These are phyloP conservation scores for Apogon talboti DNA, from an alignment of 2,797 vertebrate species.

Conservation along the genomic window DNA sequence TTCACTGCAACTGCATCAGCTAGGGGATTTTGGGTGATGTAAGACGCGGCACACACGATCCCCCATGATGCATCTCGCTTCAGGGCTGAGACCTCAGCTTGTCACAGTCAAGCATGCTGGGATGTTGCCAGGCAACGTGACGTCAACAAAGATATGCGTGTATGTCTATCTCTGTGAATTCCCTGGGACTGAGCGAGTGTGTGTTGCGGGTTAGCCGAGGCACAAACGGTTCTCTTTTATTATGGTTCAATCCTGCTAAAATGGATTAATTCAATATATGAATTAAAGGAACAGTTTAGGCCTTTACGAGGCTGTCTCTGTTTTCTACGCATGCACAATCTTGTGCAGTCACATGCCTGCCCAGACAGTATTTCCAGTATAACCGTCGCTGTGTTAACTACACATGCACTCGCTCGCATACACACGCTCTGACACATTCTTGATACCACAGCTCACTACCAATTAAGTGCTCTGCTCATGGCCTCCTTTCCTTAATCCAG, in stretches of 20 bases:
- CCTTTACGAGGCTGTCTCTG: constrained; percentile 3
- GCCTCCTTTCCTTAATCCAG: constrained; percentile 44
- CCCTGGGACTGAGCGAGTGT: constrained; percentile 29
- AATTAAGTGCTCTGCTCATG: constrained; percentile 42
- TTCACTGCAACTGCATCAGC: constrained; percentile 40
- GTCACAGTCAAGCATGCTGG: constrained; percentile 72
- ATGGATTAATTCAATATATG: constrained; percentile 25
- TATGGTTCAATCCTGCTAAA: constrained; percentile 60
- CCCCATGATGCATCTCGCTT: constrained; percentile 74
- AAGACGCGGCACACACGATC: constrained; percentile 59
- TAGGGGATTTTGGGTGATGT: constrained; percentile 69
- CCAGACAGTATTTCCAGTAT: neutral
- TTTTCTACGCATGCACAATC: neutral
- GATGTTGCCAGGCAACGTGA: constrained; percentile 80
- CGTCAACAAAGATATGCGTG: constrained; percentile 70
- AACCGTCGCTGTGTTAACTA: neutral
- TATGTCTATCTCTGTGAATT: constrained; percentile 58
- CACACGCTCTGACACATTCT: constrained; percentile 2
- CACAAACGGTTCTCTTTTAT: constrained; percentile 60
- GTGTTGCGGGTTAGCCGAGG: constrained; percentile 37
- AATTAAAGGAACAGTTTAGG: constrained; percentile 14
- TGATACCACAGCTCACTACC: constrained; percentile 33
- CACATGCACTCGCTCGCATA: neutral
- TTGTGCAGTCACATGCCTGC: neutral
- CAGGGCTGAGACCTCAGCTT: constrained; percentile 70